Evolutionary conservation across 2,888 invertebrate species (phyloP).

Genomic region (Drosophila sordidula): DNA sequence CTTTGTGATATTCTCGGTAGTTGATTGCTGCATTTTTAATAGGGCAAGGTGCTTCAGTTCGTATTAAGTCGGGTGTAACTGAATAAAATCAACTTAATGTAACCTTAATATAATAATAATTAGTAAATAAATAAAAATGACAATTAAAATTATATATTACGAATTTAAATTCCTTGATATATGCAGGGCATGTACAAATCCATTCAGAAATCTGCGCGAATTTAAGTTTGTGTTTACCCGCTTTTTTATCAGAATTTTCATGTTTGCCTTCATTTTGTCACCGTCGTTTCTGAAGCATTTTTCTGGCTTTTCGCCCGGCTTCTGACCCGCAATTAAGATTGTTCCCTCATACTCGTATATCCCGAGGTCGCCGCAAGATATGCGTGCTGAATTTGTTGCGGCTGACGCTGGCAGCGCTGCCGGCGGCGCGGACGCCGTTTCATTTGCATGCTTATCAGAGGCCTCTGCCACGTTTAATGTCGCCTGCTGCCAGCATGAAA

Average conservation of each 20-base stretch:
- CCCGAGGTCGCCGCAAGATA: constrained; percentile 25
- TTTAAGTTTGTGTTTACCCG: constrained; percentile 8
- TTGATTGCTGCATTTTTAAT: too few species aligned
- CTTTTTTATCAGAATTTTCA: constrained; percentile 39
- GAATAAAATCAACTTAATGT: too few species aligned
- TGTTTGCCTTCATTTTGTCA: constrained; percentile 40
- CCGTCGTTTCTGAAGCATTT: constrained; percentile 33
- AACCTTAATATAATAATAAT: too few species aligned
- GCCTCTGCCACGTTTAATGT: constrained; percentile 52
- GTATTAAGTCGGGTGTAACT: too few species aligned
- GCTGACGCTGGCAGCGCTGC: constrained; percentile 33
- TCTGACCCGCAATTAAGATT: constrained; percentile 79
- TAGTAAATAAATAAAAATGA: too few species aligned
- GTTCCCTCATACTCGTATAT: constrained; percentile 36
- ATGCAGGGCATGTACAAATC: constrained; percentile 1
- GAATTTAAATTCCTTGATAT: constrained; percentile 7
- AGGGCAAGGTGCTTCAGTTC: too few species aligned
- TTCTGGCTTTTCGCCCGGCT: constrained; percentile 39
- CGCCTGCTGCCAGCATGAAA: constrained; percentile 63
- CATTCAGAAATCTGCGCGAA: not conserved
- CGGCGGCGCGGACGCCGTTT: constrained; percentile 47
- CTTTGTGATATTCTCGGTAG: not conserved
- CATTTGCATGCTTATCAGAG: constrained; percentile 78
- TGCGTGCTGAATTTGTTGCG: constrained; percentile 30
- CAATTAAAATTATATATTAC: not conserved